Evolutionary conservation across 1,140 invertebrate genomes (phyloP), one percentile per base, ranked within the genome.

Genomic region (Ladona fulva): DNA sequence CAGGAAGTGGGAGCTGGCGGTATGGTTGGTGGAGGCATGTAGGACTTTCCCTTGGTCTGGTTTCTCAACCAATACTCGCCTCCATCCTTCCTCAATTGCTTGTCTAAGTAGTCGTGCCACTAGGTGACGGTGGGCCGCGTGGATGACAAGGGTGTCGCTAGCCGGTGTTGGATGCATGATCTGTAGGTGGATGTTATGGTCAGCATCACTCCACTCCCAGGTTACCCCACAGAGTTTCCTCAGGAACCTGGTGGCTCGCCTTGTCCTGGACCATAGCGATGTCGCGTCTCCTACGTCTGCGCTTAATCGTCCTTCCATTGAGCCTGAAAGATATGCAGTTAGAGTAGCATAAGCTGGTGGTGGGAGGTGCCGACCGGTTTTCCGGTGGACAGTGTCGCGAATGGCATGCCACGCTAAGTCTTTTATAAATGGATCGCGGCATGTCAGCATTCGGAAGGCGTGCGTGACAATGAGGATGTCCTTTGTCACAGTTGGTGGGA

Each of bases 1-100:
- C 3, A 37, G 29, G 29, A 37, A 5, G 1, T 37, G 1, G 3
- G 29, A 8, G 73, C 74, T 76, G 75, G 78, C 52, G 22, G 14
- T 25, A 66, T 59, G 25, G 0, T 76, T 24, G 0, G 74, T 16
- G 7, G 81, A 78, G 1, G 74, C 78, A 16, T 80, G 37, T 37
- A 24, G 77, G 0, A 81, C 82, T 76, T 81, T 82, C 0, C 80
- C 82, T 74, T 83, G 81, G 52, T 82, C 82, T 7, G 52, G 77
- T 25, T 81, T 80, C 0, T 22, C 29, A 8, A 74, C n/a, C 0
- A 0, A 81, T 78, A 6, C 42, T 0, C 16, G 0, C 59, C 75
- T 25, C 19, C 82, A 81, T 25, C 22, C 74, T 0, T 77, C 59
- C 7, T 25, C 75, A 42, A 79, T 77, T 24, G 79, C 77, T 14